Conservation (phyloP, 2,888 invertebrate species). For the Bombylius discolor region DNA sequence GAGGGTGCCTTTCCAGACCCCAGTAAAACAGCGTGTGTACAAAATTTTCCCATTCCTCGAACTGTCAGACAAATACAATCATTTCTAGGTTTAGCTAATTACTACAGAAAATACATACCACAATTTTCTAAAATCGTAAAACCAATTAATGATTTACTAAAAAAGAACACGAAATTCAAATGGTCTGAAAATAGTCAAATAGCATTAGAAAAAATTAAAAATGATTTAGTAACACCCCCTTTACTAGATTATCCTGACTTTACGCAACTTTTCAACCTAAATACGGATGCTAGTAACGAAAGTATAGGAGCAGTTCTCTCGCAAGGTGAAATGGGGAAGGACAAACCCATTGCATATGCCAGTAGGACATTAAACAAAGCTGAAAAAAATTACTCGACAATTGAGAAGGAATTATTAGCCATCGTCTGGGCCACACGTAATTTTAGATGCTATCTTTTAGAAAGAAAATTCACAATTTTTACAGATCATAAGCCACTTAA, state of each 20-base stretch:
- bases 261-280: slow-evolving; percentile 14
- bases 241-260: not conserved
- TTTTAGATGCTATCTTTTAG: no score
- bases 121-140: slow-evolving; percentile 3
- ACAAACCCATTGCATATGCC: no score
- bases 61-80: no score
- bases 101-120: no score
- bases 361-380: no score
- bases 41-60: no score
- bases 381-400: no score
- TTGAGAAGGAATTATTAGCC: no score
- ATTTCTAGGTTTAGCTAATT: slow-evolving; percentile 6
- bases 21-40: no score
- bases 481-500: not conserved
- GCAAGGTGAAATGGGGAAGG: slow-evolving; percentile 6
- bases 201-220: not conserved
- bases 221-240: not conserved
- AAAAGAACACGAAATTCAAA: not conserved
- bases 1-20: no score
- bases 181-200: slow-evolving; percentile 4
- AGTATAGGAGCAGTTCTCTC: slow-evolving; percentile 17
- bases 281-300: slow-evolving; percentile 18
- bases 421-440: no score
- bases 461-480: no score
- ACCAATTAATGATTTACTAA: not conserved